These are phyloP conservation scores for Holothuria glaberrima DNA, from an alignment of 35 echinoderm and acorn worm genomes.

Conservation along the genomic window DNA sequence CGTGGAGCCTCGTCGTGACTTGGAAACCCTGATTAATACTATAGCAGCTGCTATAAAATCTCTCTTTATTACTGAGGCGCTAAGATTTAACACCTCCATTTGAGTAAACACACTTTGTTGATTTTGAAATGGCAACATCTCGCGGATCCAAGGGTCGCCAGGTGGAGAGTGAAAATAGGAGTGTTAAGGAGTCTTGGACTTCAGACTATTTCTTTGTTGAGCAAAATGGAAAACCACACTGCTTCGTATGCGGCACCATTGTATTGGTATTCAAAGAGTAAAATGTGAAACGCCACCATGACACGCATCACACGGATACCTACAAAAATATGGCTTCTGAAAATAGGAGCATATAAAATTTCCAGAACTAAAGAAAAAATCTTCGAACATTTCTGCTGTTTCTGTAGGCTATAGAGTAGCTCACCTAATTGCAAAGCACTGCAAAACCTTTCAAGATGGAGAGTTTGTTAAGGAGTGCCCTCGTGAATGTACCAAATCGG, in stretches of 20 bases:
- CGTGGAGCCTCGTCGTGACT: too few relatives aligned
- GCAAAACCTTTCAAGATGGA: too few relatives aligned
- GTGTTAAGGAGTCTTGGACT: not conserved
- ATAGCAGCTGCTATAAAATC: not conserved
- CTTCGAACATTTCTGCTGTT: too few relatives aligned
- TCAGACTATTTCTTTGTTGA: conserved; percentile 3
- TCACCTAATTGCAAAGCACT: too few relatives aligned
- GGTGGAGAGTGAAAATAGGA: conserved; percentile 5
- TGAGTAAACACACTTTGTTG: not conserved
- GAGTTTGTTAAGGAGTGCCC: too few relatives aligned
- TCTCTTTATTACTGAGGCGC: not conserved
- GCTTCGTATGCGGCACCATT: not conserved
- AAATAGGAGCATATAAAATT: too few relatives aligned
- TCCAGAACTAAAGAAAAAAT: too few relatives aligned
- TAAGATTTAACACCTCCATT: not conserved
- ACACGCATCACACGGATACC: too few relatives aligned
- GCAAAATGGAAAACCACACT: not conserved
- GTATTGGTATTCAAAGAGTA: not conserved
- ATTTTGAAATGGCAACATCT: not conserved
- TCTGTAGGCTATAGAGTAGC: too few relatives aligned
- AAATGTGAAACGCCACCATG: not conserved
- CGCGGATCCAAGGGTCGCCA: not conserved
- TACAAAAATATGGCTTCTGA: too few relatives aligned
- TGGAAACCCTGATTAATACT: too few relatives aligned
- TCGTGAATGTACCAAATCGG: not conserved